Percentiles rank a stretch among this genome's conserved stretches.
These are phyloP conservation scores for Aphelocoma coerulescens DNA, from an alignment of 2,113 vertebrate genomes.

Conservation along the genomic window DNA sequence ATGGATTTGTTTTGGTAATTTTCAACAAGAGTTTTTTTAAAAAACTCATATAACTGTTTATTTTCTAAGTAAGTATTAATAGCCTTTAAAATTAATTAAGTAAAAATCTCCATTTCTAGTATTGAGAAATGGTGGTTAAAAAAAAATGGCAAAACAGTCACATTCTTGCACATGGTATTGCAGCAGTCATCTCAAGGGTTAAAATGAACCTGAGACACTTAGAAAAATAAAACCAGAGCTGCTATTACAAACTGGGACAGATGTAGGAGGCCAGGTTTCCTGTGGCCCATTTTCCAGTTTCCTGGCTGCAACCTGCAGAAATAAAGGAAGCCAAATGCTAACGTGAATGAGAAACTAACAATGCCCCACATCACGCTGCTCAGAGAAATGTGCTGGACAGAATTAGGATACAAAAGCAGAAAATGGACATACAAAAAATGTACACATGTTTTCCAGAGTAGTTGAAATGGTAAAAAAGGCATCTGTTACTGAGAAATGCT, in stretches of 20 bases:
- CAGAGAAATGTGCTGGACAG: constrained; percentile 2
- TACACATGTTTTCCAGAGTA: background rate
- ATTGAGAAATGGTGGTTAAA: background rate
- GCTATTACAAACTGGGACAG: constrained; percentile 77
- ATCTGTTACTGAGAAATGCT: background rate
- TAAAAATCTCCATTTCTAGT: background rate
- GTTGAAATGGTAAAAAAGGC: background rate
- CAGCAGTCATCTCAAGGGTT: constrained; percentile 61
- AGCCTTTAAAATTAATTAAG: background rate
- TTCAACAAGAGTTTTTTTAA: background rate
- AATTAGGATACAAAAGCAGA: background rate
- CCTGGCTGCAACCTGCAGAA: constrained; percentile 78
- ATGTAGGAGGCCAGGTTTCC: constrained; percentile 84
- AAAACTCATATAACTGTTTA: background rate
- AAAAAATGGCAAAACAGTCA: background rate
- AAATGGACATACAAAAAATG: background rate
- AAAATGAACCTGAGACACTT: constrained; percentile 69
- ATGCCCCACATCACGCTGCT: constrained; percentile 14
- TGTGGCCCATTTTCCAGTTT: constrained; percentile 83
- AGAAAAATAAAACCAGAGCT: constrained; percentile 77
- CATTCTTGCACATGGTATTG: background rate
- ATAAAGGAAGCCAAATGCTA: constrained; percentile 70
- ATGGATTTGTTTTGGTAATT: background rate
- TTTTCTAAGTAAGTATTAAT: background rate
- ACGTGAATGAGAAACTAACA: constrained; percentile 64